phyloP scores from a whole-genome alignment of 2,888 invertebrate genomes.

The Thumatha senex region DNA sequence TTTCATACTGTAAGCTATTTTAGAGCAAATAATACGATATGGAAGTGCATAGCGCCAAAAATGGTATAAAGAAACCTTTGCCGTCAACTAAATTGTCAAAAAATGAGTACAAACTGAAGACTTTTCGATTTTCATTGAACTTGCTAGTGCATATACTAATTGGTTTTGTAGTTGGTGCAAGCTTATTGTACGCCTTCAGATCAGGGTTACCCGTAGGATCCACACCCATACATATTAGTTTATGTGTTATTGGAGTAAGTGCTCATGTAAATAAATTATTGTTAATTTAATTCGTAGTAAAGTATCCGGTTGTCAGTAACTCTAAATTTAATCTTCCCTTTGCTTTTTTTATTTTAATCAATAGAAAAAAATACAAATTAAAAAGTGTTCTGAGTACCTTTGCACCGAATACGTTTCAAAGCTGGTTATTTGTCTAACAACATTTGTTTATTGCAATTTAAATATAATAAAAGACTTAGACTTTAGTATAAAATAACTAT shows the following conservation, averaged over 20 bases:
- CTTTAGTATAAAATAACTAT: too few relatives aligned
- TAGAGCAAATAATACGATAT: neutral
- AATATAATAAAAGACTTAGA: too few relatives aligned
- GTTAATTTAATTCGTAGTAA: too few relatives aligned
- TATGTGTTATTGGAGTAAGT: slow-evolving; percentile 73
- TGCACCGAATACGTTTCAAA: too few relatives aligned
- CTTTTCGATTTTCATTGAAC: slow-evolving; percentile 53
- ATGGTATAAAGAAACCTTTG: neutral
- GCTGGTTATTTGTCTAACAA: too few relatives aligned
- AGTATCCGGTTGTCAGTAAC: too few relatives aligned
- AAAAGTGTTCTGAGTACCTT: too few relatives aligned
- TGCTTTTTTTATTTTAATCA: too few relatives aligned
- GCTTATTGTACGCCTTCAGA: slow-evolving; percentile 49
- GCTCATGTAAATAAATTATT: slow-evolving; percentile 1
- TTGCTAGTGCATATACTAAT: slow-evolving; percentile 57
- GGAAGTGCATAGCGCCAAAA: neutral
- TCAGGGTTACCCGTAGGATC: slow-evolving; percentile 47
- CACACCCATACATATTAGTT: slow-evolving; percentile 53
- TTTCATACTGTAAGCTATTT: neutral
- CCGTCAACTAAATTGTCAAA: neutral
- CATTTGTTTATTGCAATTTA: too few relatives aligned
- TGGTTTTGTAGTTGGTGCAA: slow-evolving; percentile 55
- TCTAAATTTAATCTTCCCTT: too few relatives aligned
- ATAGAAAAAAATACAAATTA: too few relatives aligned
- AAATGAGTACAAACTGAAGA: slow-evolving; percentile 41